These are phyloP conservation scores for Creontiades dilutus DNA, from an alignment of 2,888 invertebrate species.

Conservation along the genomic window DNA sequence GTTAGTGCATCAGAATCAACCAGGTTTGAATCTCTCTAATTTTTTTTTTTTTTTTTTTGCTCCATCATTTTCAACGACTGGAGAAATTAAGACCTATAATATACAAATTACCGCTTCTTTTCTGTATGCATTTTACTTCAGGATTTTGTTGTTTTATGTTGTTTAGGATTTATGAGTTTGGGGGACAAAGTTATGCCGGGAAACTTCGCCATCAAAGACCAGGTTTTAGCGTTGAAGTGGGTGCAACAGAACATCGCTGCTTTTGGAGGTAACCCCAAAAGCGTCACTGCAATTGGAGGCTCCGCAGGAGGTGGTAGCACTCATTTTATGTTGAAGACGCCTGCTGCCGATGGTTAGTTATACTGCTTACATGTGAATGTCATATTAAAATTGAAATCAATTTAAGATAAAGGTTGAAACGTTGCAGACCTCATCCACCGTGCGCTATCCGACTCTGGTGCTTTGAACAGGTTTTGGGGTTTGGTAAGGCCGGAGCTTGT, in stretches of 20 bases:
- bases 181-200: slow-evolving; percentile 34
- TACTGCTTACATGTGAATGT: no score
- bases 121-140: no score
- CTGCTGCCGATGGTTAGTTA: slow-evolving; percentile 20
- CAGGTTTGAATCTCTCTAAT: background rate
- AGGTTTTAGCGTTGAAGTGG: slow-evolving; percentile 57
- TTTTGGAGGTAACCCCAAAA: slow-evolving; percentile 58
- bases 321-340: slow-evolving; percentile 52
- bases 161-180: slow-evolving; percentile 12
- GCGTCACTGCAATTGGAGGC: slow-evolving; percentile 43
- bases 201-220: slow-evolving; percentile 58
- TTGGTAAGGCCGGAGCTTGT: background rate
- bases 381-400: no score
- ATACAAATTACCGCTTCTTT: no score
- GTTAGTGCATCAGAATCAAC: no score
- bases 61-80: no score
- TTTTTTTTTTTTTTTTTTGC: background rate
- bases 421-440: slow-evolving; percentile 18
- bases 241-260: slow-evolving; percentile 23
- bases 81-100: no score
- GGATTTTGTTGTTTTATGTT: no score
- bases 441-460: slow-evolving; percentile 41
- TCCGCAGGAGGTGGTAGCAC: slow-evolving; percentile 46
- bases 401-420: background rate
- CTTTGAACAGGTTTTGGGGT: background rate